These are phyloP conservation scores for Brenthis hecate DNA, from an alignment of 2,888 invertebrate species.

Conservation along the genomic window DNA sequence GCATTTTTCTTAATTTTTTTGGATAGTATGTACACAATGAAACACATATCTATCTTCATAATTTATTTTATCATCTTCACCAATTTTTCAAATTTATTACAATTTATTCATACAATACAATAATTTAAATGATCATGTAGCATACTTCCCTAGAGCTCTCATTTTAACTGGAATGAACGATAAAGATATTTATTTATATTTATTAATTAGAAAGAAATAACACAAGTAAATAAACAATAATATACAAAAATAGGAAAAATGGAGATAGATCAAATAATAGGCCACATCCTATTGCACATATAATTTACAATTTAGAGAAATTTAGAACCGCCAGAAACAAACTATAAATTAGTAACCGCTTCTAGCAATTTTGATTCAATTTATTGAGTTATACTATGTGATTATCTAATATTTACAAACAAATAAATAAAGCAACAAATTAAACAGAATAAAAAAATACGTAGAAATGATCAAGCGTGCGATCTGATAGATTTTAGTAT, in stretches of 20 bases:
- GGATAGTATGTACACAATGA: conserved; percentile 37
- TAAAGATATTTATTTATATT: conserved; percentile 73
- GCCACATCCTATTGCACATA: conserved; percentile 77
- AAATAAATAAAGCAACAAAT: conserved; percentile 78
- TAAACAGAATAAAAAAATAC: conserved; percentile 56
- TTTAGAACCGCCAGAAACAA: conserved; percentile 44
- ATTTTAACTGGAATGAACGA: conserved; percentile 82
- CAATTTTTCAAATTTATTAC: conserved; percentile 80
- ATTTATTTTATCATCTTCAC: conserved; percentile 81
- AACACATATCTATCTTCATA: conserved; percentile 69
- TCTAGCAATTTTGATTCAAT: conserved; percentile 58
- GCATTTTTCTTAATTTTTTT: not conserved
- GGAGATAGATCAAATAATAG: conserved; percentile 54
- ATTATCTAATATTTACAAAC: conserved; percentile 73
- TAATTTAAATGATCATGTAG: conserved; percentile 81
- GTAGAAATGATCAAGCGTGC: conserved; percentile 51
- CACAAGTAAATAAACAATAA: conserved; percentile 72
- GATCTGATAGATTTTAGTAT: conserved; percentile 51
- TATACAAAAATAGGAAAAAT: conserved; percentile 64
- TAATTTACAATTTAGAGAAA: conserved; percentile 50
- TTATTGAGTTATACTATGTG: conserved; percentile 60
- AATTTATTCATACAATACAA: conserved; percentile 80
- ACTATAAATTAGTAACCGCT: conserved; percentile 41
- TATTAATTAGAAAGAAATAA: conserved; percentile 77
- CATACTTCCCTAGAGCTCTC: conserved; percentile 75